Evolutionary conservation across 2,888 invertebrate species (phyloP).

Genomic region (Xylota sylvarum): DNA sequence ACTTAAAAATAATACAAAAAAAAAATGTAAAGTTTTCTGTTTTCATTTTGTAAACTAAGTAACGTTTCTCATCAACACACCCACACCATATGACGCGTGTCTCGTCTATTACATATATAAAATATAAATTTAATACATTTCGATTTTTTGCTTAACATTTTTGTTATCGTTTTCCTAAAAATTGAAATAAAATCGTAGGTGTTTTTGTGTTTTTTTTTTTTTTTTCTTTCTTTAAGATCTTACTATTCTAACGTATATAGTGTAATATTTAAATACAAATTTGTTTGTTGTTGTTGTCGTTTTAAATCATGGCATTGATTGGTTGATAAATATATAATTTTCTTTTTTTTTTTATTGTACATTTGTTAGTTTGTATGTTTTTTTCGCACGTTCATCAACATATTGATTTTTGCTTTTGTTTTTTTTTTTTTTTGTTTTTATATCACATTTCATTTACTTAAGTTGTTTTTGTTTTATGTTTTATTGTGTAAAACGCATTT

Average conservation of each 20-base stretch:
- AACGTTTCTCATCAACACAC: slow-evolving; percentile 48
- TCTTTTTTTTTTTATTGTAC: slow-evolving; percentile 66
- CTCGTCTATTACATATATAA: slow-evolving; percentile 35
- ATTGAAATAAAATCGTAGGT: slow-evolving; percentile 56
- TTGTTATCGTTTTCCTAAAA: slow-evolving; percentile 38
- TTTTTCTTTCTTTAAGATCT: slow-evolving; percentile 57
- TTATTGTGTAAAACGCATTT: slow-evolving; percentile 61
- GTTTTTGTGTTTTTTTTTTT: slow-evolving; percentile 37
- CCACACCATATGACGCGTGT: slow-evolving; percentile 55
- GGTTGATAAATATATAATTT: slow-evolving; percentile 74
- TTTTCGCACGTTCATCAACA: slow-evolving; percentile 56
- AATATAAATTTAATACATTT: slow-evolving; percentile 69
- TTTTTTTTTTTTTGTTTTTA: no score
- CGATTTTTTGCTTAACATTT: slow-evolving; percentile 24
- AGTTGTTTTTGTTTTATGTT: slow-evolving; percentile 48
- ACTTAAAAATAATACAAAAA: slow-evolving; percentile 22
- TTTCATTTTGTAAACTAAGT: slow-evolving; percentile 40
- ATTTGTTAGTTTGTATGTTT: slow-evolving; percentile 64
- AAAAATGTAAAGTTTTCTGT: slow-evolving; percentile 20
- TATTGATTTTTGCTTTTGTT: slow-evolving; percentile 47
- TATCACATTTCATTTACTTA: slow-evolving; percentile 75
- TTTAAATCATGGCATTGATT: slow-evolving; percentile 77
- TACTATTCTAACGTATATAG: slow-evolving; percentile 76
- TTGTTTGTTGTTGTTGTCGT: slow-evolving; percentile 64
- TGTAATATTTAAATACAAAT: slow-evolving; percentile 70